Percentiles rank a stretch among this genome's conserved stretches.
Conservation (phyloP, 1,140 invertebrate genomes). For the Hyles euphorbiae region DNA sequence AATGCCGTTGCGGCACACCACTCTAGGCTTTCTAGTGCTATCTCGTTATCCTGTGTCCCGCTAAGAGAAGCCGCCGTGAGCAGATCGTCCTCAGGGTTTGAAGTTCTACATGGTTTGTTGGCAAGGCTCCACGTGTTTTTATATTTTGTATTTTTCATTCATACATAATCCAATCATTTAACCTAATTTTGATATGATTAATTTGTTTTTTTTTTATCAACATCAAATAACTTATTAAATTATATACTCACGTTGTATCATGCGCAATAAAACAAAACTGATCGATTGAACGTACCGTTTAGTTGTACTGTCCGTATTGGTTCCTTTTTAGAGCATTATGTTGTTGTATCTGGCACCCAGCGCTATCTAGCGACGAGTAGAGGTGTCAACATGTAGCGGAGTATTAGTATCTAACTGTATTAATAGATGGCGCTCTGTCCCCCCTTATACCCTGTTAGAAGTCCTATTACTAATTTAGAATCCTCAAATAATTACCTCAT, state of each 20-base stretch:
- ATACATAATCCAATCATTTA: neutral
- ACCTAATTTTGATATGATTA: no score
- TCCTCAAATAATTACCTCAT: no score
- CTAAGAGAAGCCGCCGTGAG: constrained; percentile 39
- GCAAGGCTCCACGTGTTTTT: constrained; percentile 43
- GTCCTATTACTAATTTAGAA: no score
- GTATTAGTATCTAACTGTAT: neutral
- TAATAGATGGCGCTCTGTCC: neutral
- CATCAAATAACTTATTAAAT: no score
- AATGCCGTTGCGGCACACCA: constrained; percentile 23
- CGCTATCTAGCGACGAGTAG: constrained; percentile 49
- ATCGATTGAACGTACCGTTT: no score
- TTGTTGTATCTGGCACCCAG: constrained; percentile 7
- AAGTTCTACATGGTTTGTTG: constrained; percentile 58
- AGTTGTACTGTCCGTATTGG: no score
- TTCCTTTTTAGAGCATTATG: neutral
- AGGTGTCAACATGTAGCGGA: constrained; percentile 6
- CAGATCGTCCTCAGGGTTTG: constrained; percentile 56
- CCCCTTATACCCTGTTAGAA: no score
- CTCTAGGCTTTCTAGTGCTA: constrained; percentile 24
- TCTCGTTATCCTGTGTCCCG: constrained; percentile 30
- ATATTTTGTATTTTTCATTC: constrained; percentile 15
- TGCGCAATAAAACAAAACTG: no score
- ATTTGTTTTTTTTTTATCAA: no score
- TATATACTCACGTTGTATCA: no score